These are phyloP conservation scores for Drosophila biarmipes DNA, from an alignment of 1,140 invertebrate species.

Conservation along the genomic window DNA sequence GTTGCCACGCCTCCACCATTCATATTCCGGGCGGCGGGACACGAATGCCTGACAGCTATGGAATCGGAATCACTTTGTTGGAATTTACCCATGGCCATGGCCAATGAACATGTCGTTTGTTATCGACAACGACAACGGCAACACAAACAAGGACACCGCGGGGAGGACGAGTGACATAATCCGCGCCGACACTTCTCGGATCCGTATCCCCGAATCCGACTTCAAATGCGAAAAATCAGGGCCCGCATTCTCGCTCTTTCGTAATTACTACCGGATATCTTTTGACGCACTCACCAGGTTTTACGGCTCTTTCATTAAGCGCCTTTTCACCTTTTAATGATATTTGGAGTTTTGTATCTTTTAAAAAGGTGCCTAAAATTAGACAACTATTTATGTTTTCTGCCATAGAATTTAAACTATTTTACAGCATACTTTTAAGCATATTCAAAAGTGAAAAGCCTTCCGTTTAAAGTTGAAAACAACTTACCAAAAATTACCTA, in stretches of 20 bases:
- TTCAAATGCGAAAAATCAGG: not conserved
- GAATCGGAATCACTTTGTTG: conserved; percentile 76
- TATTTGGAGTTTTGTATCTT: no score
- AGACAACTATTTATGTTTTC: no score
- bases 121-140: conserved; percentile 44
- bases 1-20: conserved; percentile 37
- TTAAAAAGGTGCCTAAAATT: no score
- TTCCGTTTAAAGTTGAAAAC: no score
- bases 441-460: no score
- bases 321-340: not conserved
- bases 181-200: conserved; percentile 54
- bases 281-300: not conserved
- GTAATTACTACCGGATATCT: not conserved
- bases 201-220: not conserved
- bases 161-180: conserved; percentile 53
- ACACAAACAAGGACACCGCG: conserved; percentile 18
- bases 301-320: not conserved
- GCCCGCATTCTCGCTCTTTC: not conserved
- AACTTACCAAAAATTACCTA: no score
- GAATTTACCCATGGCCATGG: conserved; percentile 52
- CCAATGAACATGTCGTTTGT: conserved; percentile 72
- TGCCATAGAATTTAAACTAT: no score
- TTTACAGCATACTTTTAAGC: no score
- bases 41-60: conserved; percentile 60
- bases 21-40: conserved; percentile 31